Evolutionary conservation across 2,888 invertebrate genomes (phyloP).

Genomic region (Creontiades dilutus): DNA sequence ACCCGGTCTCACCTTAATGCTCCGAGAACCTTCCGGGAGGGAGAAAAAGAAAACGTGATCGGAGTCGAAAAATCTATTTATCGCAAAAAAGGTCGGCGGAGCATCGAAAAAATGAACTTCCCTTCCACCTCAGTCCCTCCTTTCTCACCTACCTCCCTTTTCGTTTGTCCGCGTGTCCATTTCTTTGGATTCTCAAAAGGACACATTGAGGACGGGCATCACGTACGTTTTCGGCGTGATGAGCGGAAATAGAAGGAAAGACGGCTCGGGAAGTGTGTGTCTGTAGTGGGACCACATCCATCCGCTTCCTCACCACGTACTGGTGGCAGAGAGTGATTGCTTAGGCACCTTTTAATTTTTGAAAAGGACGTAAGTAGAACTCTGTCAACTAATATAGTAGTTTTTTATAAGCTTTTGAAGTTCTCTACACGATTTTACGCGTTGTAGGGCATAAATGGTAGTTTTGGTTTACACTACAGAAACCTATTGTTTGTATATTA

Average conservation of each 20-base stretch:
- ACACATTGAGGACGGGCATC: neutral
- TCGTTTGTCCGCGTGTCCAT: neutral
- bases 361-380: no score
- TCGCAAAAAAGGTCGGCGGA: neutral
- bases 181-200: neutral
- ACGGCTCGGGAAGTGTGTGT: neutral
- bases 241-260: slow-evolving; percentile 26
- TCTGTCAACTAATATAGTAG: no score
- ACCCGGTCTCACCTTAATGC: slow-evolving; percentile 22
- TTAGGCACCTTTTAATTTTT: no score
- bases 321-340: no score
- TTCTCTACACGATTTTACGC: no score
- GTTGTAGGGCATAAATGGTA: no score
- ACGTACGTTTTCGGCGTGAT: slow-evolving; percentile 5
- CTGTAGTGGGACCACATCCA: neutral
- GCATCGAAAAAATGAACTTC: slow-evolving; percentile 35
- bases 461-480: no score
- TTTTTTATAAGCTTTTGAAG: no score
- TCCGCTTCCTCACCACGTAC: neutral
- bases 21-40: neutral
- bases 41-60: slow-evolving; percentile 19
- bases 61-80: slow-evolving; percentile 36
- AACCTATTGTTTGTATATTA: no score
- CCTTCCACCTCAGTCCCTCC: neutral
- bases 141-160: neutral